These are phyloP conservation scores for Trachelus tabidus DNA, from an alignment of 2,888 invertebrate species.

Conservation along the genomic window DNA sequence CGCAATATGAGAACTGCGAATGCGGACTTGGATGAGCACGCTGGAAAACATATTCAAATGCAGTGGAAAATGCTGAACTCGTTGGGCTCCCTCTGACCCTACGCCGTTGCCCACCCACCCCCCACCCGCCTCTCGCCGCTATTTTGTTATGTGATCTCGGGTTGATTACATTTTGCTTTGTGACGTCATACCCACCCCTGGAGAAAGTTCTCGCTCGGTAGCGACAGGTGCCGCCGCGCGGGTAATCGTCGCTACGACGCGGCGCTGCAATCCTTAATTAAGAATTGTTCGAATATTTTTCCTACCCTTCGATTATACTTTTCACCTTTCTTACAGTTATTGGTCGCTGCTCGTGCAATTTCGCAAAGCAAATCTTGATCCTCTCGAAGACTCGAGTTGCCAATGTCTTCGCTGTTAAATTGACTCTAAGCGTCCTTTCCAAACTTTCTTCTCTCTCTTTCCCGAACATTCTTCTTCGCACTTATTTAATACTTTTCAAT, in stretches of 20 bases:
- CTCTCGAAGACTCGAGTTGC: too few species aligned
- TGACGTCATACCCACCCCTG: conserved; percentile 23
- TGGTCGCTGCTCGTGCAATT: too few species aligned
- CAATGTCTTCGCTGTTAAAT: too few species aligned
- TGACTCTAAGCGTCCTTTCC: too few species aligned
- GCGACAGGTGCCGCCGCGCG: not conserved
- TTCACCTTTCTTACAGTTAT: too few species aligned
- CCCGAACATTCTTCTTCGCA: too few species aligned
- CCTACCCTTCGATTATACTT: too few species aligned
- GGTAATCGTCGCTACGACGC: not conserved
- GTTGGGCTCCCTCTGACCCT: not conserved
- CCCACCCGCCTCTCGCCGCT: not conserved
- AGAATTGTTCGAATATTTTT: not conserved
- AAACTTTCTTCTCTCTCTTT: too few species aligned
- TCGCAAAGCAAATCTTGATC: too few species aligned
- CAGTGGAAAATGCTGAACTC: not conserved
- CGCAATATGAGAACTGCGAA: not conserved
- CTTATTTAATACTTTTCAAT: too few species aligned
- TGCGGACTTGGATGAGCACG: not conserved
- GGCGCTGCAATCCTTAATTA: not conserved
- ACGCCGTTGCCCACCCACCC: not conserved
- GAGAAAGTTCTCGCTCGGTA: not conserved
- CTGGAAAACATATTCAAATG: not conserved
- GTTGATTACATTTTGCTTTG: conserved; percentile 40
- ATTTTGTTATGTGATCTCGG: conserved; percentile 25